Percentiles rank a stretch among this genome's conserved stretches.
These are phyloP conservation scores for Choristoneura rosaceana DNA, from an alignment of 2,888 invertebrate species.

Conservation along the genomic window DNA sequence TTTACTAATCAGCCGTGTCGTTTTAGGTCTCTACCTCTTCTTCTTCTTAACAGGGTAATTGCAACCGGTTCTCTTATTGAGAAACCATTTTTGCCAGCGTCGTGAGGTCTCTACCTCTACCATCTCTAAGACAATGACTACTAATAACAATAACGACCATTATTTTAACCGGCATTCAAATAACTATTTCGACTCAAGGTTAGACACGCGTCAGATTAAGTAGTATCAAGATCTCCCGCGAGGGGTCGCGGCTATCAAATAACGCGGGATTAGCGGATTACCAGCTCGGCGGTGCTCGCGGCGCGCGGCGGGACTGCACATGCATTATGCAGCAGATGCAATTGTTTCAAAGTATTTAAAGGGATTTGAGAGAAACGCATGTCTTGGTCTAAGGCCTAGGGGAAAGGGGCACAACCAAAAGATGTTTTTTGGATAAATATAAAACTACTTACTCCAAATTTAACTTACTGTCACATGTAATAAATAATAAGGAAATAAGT, in stretches of 20 bases:
- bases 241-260: constrained; percentile 30
- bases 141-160: neutral
- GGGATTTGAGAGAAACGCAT: neutral
- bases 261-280: constrained; percentile 28
- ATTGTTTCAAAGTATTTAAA: neutral
- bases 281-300: constrained; percentile 15
- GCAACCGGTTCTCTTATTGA: too few species aligned
- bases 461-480: too few species aligned
- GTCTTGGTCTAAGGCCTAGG: neutral
- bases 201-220: constrained; percentile 7
- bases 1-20: too few species aligned
- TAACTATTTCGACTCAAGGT: neutral
- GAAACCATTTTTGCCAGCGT: too few species aligned
- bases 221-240: constrained; percentile 1
- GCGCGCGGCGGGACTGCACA: neutral
- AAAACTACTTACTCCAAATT: too few species aligned
- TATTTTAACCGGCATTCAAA: neutral
- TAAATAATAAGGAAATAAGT: too few species aligned
- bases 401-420: neutral
- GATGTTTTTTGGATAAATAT: too few species aligned
- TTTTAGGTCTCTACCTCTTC: too few species aligned
- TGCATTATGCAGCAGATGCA: constrained; percentile 3
- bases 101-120: neutral
- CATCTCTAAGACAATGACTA: too few species aligned
- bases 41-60: too few species aligned